Conservation (phyloP, 2,797 vertebrate species). For the Gymnocypris eckloni region DNA sequence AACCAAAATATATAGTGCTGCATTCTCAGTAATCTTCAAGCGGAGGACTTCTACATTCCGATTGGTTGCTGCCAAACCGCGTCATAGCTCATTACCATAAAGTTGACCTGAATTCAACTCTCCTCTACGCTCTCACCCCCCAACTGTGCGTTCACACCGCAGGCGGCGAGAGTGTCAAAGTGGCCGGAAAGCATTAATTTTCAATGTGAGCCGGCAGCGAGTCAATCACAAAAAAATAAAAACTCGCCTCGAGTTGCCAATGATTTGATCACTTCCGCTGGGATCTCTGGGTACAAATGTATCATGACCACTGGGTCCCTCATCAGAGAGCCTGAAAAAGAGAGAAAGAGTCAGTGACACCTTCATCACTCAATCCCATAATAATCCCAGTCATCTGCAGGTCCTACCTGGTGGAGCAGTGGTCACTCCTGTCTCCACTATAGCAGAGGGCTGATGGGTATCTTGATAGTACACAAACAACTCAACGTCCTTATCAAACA, state of each 20-base stretch:
- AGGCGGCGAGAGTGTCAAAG: too few relatives aligned
- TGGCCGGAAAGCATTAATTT: too few relatives aligned
- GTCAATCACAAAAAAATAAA: conserved; percentile 87
- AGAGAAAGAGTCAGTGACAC: background rate
- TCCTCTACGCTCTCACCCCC: too few relatives aligned
- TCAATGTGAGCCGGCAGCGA: too few relatives aligned
- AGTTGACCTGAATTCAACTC: too few relatives aligned
- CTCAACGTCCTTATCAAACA: conserved; percentile 83
- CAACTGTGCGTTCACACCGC: too few relatives aligned
- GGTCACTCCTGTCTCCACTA: conserved; percentile 77
- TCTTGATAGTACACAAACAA: conserved; percentile 83
- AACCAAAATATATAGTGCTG: too few relatives aligned
- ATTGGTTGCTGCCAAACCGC: too few relatives aligned
- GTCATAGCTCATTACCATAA: too few relatives aligned
- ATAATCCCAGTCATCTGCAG: background rate
- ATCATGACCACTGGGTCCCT: conserved; percentile 82
- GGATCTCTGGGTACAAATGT: conserved; percentile 84
- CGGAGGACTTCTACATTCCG: too few relatives aligned
- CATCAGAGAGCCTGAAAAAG: conserved; percentile 79
- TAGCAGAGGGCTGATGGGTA: conserved; percentile 77
- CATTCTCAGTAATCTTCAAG: too few relatives aligned
- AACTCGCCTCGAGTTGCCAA: conserved; percentile 78
- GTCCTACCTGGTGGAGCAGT: conserved; percentile 71
- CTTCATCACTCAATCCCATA: background rate
- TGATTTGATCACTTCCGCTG: conserved; percentile 67